Base-by-base conservation (phyloP, 2,888 invertebrate species). In the Helleia helle region DNA sequence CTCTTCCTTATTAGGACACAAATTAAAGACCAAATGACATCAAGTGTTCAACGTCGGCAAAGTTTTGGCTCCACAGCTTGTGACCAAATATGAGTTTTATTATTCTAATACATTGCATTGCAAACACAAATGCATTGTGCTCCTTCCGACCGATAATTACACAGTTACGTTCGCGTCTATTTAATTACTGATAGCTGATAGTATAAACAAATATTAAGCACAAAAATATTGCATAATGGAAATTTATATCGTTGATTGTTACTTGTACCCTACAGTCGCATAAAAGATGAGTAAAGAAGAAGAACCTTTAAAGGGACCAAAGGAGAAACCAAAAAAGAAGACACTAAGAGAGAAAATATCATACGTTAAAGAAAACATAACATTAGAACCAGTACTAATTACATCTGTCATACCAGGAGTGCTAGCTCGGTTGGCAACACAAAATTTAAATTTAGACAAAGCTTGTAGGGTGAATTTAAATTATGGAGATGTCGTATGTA, bases 371-470 rank as follows among this genome's bases (percentile, higher is more conserved):
- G 77, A 81, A 7, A 89, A 89, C 51, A 87, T 90, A 36, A 90
- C 90, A 1, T 86, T 90, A 3, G 90, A 91, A 59, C 90, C 90
- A 1, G 86, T 90, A 44, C 58, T 90, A 36, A 86, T 88, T 1
- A 88, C 87, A 41, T 90, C 88, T 54, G 87, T 90, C 0, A 73
- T 90, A 48, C 89, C 90, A 1, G 86, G 87, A 48, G 84, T 86
- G 1, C 56, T 89, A n/a, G 89, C 92, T 0, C 88, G 90, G 46
- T 65, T 94, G 41, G 93, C 93, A 2, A 92, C 92, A 3, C 94
- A 94, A 71, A 94, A 94, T 69, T 70, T 94, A 12, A 93, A 93
- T 69, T 77, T 94, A 52, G 94, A 94, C 59, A 94, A 94, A 72
- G 94, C 94, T 0, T 94, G 94, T 56, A 77, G 93, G 12, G 93